Evolutionary conservation across 2,888 invertebrate genomes (phyloP).

Genomic region (Hedychridium roseum): DNA sequence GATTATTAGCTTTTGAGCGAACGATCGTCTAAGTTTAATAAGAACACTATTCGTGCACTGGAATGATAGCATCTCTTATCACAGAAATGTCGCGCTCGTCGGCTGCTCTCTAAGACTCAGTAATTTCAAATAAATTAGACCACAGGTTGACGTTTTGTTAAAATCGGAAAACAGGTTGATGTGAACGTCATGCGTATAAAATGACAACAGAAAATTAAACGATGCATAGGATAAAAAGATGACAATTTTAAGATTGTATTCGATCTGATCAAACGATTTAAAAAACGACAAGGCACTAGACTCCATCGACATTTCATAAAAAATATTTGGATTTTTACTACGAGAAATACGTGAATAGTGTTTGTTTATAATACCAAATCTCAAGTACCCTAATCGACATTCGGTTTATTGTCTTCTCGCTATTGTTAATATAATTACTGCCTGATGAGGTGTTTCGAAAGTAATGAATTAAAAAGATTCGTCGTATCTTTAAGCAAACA

Average conservation of each 20-base stretch:
- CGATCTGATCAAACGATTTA: background rate
- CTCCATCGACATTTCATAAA: constrained; percentile 27
- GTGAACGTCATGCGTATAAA: too few relatives aligned
- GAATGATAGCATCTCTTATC: constrained; percentile 41
- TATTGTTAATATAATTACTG: too few relatives aligned
- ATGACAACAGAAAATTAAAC: too few relatives aligned
- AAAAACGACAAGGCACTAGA: background rate
- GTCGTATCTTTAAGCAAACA: too few relatives aligned
- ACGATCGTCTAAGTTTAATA: constrained; percentile 21
- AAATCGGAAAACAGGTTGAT: too few relatives aligned
- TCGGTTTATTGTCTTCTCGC: too few relatives aligned
- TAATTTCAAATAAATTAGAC: too few relatives aligned
- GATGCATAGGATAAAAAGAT: too few relatives aligned
- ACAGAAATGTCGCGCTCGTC: constrained; percentile 34
- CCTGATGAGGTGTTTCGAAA: too few relatives aligned
- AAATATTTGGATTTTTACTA: constrained; percentile 34
- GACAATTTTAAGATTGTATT: background rate
- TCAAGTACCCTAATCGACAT: constrained; percentile 14
- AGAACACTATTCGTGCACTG: constrained; percentile 31
- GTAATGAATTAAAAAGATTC: too few relatives aligned
- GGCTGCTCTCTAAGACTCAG: background rate
- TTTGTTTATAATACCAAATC: constrained; percentile 10
- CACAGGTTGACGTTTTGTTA: too few relatives aligned
- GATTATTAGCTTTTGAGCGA: constrained; percentile 35
- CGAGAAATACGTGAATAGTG: constrained; percentile 17